These are phyloP conservation scores for Asarcornis scutulata DNA, from an alignment of 2,113 vertebrate species.

Conservation along the genomic window DNA sequence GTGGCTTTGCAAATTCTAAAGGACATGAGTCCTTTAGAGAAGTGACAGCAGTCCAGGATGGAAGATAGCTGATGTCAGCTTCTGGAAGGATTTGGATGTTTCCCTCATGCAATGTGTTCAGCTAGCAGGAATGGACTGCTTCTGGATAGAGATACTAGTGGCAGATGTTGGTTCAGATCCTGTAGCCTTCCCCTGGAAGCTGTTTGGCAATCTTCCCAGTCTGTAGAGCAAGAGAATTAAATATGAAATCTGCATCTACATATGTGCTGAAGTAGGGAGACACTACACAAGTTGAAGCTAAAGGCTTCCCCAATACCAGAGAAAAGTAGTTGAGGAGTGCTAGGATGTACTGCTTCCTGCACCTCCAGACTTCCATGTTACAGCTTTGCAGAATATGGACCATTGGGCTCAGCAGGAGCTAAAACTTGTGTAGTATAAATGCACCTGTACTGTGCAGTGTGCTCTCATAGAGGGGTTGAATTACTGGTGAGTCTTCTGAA, in stretches of 20 bases:
- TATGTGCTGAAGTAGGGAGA: neutral
- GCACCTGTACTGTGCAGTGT: rapidly evolving
- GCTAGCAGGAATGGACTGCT: neutral
- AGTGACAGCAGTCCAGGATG: neutral
- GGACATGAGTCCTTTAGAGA: neutral
- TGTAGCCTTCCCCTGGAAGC: neutral
- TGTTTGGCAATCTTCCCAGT: neutral
- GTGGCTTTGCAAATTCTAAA: neutral
- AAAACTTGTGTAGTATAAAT: neutral
- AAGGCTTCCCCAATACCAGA: neutral
- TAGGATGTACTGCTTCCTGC: neutral
- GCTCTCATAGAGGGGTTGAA: neutral
- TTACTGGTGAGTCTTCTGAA: neutral
- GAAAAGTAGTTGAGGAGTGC: neutral
- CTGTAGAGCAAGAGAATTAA: neutral
- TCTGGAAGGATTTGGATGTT: neutral
- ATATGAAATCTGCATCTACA: neutral
- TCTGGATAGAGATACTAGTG: neutral
- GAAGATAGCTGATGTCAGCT: neutral
- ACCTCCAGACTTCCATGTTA: neutral
- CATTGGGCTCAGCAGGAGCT: neutral
- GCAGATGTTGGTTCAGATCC: neutral
- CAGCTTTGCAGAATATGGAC: neutral
- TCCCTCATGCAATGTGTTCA: neutral
- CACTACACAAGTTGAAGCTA: neutral